These are phyloP conservation scores for Pteropus rufus DNA, from an alignment of 2,797 vertebrate genomes.

Conservation along the genomic window DNA sequence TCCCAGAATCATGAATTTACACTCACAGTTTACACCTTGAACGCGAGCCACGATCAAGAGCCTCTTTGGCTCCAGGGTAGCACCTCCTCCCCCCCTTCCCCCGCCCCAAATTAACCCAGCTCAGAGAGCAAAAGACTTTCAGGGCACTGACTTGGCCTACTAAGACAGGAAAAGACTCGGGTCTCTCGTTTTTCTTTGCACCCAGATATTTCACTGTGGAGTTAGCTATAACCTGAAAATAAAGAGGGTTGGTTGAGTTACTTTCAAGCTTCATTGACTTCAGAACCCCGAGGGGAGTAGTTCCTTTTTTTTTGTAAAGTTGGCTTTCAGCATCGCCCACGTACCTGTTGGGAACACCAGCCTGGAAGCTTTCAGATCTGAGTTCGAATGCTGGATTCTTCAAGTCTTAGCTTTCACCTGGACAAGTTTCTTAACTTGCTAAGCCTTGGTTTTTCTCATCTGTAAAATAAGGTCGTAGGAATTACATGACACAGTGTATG, in stretches of 20 bases:
- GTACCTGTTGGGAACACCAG: background rate
- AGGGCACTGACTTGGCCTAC: background rate
- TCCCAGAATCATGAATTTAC: background rate
- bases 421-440: background rate
- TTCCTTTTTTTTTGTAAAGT: background rate
- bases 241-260: too few relatives aligned
- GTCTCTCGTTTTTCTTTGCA: background rate
- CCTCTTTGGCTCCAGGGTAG: too few relatives aligned
- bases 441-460: background rate
- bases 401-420: background rate
- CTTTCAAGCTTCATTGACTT: background rate
- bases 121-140: background rate
- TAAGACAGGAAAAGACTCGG: background rate
- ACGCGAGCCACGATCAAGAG: background rate
- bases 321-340: background rate
- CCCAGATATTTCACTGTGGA: background rate
- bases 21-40: background rate
- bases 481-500: background rate
- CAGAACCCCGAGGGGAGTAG: background rate
- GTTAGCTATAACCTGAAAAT: background rate
- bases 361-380: background rate
- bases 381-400: background rate
- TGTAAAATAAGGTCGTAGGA: background rate
- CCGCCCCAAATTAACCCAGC: background rate
- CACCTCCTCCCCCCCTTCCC: rapidly evolving